Evolutionary conservation across 1,140 invertebrate species (phyloP).

Genomic region (Orussus abietinus): DNA sequence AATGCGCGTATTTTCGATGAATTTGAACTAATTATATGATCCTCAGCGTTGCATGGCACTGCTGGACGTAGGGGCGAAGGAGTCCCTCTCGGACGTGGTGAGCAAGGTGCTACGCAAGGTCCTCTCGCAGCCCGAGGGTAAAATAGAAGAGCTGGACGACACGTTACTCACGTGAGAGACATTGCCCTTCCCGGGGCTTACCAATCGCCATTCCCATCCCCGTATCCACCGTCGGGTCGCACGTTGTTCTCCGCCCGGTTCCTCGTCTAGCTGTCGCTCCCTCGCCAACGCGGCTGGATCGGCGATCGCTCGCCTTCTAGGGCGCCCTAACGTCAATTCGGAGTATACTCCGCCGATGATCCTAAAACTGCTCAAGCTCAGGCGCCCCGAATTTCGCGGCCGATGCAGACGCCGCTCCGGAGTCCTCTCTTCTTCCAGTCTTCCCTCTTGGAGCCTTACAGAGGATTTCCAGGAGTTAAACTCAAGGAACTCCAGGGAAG

Average conservation of each 20-base stretch:
- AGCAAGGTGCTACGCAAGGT: conserved; percentile 77
- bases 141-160: conserved; percentile 88
- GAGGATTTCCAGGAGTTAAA: too few species aligned
- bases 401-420: too few species aligned
- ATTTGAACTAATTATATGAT: conserved; percentile 21
- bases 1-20: background rate
- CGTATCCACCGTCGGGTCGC: background rate
- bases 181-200: conserved; percentile 30
- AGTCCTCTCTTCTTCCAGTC: too few species aligned
- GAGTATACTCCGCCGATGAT: conserved; percentile 21
- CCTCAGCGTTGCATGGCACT: conserved; percentile 69
- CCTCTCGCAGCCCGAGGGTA: conserved; percentile 69
- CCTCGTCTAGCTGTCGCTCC: too few species aligned
- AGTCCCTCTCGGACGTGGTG: conserved; percentile 84
- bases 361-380: conserved; percentile 26
- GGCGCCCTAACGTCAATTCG: too few species aligned
- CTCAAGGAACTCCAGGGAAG: too few species aligned
- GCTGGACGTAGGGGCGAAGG: conserved; percentile 81
- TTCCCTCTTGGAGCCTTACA: too few species aligned
- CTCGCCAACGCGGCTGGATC: too few species aligned
- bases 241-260: background rate
- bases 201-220: conserved; percentile 19
- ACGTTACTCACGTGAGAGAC: conserved; percentile 74
- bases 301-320: too few species aligned
- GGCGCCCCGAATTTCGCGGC: conserved; percentile 10